phyloP scores from a whole-genome alignment of 2,113 vertebrate genomes.

The Chloropsis hardwickii region DNA sequence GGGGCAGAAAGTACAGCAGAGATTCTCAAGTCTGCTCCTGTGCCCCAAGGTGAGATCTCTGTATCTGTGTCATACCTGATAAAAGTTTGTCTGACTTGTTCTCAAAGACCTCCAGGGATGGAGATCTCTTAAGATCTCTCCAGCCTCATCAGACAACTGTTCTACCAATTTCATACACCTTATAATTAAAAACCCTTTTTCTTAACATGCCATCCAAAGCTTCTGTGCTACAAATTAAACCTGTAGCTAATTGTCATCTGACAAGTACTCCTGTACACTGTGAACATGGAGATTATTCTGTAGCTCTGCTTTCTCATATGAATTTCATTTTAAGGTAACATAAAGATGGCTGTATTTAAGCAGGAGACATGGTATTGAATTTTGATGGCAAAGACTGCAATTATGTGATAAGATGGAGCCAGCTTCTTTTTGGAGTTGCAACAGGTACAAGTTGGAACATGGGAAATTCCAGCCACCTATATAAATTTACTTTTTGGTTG shows the following conservation, averaged over 20 bases:
- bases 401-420: slow-evolving; percentile 28
- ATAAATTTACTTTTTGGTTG: neutral
- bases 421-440: neutral
- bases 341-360: neutral
- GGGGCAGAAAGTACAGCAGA: neutral
- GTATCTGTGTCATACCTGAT: neutral
- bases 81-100: slow-evolving; percentile 20
- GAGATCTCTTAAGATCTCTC: slow-evolving; percentile 20
- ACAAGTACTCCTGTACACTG: neutral
- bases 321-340: slow-evolving; percentile 6
- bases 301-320: neutral
- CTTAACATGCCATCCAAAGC: neutral
- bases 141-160: slow-evolving; percentile 22
- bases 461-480: neutral
- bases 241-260: neutral
- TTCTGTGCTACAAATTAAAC: neutral
- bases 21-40: neutral
- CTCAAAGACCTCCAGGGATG: neutral
- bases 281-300: neutral
- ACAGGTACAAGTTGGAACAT: neutral
- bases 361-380: neutral
- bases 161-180: neutral
- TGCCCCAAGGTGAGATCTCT: slow-evolving; percentile 20
- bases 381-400: neutral
- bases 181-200: slow-evolving; percentile 23